Evolutionary conservation across 2,113 vertebrate genomes (phyloP).

Genomic region (Oplegnathus fasciatus): DNA sequence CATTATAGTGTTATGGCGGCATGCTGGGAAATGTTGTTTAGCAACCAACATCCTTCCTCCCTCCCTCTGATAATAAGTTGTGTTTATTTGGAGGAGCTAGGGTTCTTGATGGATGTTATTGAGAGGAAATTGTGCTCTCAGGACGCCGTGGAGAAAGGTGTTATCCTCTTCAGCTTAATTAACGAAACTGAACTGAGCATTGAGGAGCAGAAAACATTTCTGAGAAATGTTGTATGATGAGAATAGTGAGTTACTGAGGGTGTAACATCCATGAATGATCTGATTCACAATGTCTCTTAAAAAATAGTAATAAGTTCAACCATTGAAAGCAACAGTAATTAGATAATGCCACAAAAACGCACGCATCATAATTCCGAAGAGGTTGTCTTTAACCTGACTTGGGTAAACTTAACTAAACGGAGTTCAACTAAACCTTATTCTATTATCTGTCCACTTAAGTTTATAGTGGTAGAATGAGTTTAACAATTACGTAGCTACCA

Average conservation of each 20-base stretch:
- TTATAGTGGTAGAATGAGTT: not conserved
- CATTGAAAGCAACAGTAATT: not conserved
- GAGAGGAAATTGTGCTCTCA: slow-evolving; percentile 49
- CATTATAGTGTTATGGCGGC: slow-evolving; percentile 64
- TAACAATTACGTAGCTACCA: not conserved
- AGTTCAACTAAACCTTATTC: not conserved
- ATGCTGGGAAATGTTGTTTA: slow-evolving; percentile 76
- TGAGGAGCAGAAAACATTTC: slow-evolving; percentile 25
- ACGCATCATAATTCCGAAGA: not conserved
- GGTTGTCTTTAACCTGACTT: not conserved
- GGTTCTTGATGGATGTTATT: slow-evolving; percentile 75
- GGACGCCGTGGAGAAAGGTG: not conserved
- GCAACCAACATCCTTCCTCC: slow-evolving; percentile 85
- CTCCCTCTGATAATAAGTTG: slow-evolving; percentile 84
- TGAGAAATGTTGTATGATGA: slow-evolving; percentile 14
- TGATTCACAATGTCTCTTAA: not conserved
- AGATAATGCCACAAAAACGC: not conserved
- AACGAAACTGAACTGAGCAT: not conserved
- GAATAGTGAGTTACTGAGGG: not conserved
- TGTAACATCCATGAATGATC: too few species aligned
- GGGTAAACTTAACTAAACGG: not conserved
- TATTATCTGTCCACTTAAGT: not conserved
- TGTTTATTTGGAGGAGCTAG: slow-evolving; percentile 80
- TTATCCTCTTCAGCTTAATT: slow-evolving; percentile 44
- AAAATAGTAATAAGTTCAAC: not conserved